Evolutionary conservation across 1,140 invertebrate species (phyloP).

Genomic region (Sinonovacula constricta): DNA sequence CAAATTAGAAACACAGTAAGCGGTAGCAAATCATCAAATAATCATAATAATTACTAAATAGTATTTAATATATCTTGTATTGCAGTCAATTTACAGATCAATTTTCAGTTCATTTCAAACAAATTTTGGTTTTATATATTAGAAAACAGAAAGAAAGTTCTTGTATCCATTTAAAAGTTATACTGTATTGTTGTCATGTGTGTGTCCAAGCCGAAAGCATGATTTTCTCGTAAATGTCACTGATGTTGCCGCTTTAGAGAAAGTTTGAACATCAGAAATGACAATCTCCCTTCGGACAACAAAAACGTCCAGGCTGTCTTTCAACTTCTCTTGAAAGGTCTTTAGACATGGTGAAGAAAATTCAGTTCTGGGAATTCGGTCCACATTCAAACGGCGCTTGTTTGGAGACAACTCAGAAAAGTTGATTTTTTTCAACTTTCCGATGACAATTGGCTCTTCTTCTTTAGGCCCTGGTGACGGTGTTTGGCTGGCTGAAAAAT

Average conservation of each 20-base stretch:
- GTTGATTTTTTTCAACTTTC: constrained; percentile 23
- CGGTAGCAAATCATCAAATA: too few relatives aligned
- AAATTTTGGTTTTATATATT: too few relatives aligned
- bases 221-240: constrained; percentile 33
- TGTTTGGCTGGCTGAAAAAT: too few relatives aligned
- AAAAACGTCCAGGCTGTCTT: constrained; percentile 13
- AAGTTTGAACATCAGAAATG: constrained; percentile 18
- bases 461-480: too few relatives aligned
- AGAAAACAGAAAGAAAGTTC: too few relatives aligned
- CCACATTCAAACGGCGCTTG: constrained; percentile 13
- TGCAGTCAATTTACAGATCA: too few relatives aligned
- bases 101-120: too few relatives aligned
- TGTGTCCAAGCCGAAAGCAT: constrained; percentile 30
- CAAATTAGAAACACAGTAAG: too few relatives aligned
- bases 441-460: constrained; percentile 14
- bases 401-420: background rate
- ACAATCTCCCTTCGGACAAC: constrained; percentile 42
- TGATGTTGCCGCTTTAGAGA: constrained; percentile 16
- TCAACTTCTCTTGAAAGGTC: constrained; percentile 6
- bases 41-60: too few relatives aligned
- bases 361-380: constrained; percentile 6
- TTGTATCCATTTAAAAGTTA: too few relatives aligned
- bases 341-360: constrained; percentile 9
- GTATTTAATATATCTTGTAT: too few relatives aligned
- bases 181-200: background rate